Base-by-base conservation (phyloP, 2,113 vertebrate species). In the Garra rufa region DNA sequence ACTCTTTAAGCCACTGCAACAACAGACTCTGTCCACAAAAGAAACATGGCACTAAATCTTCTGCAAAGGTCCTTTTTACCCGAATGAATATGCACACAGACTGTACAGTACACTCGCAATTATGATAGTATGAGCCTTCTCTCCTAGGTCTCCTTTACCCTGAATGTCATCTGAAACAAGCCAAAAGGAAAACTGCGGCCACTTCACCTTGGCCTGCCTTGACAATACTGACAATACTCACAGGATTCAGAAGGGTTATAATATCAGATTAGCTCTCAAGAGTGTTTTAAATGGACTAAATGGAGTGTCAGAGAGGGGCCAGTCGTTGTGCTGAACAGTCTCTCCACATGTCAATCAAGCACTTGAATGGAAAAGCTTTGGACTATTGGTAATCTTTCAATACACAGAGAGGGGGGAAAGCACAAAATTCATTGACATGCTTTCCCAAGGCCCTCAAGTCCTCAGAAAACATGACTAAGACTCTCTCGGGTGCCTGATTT, bases 211-310 rank as follows among this genome's bases (percentile, higher is more conserved):
- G 43, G 41, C 43, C 43, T 48, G 24, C 17, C 21, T 3, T 3
- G 3, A 76, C 38, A 57, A 77, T 73, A 67, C 52, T 41, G 15
- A 70, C 19, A 67, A 71, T 52, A 78, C 61, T 63, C 30, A 65
- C 73, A 82, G 10, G 70, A 85, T 63, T 76, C 78, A 74, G 50
- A 57, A 74, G 65, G 57, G 34, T 65, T 74, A 85, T 38, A 30
- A 55, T 48, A 75, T 85, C 21, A 19, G 57, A 69, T 87, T 44
- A 63, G 7, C 63, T 44, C 73, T 69, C 30, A 59, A 21, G 71
- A 43, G 83, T 44, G 21, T 67, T 43, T 43, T 24, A 76, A 84
- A 83, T n/a, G 65, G 65, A 85, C 81, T 78, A 77, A 44, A 59
- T 24, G 7, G 30, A 70, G 63, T 69, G 61, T 74, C 50, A 67